Evolutionary conservation across 2,888 invertebrate species (phyloP), one percentile per base, ranked within the genome.

Genomic region (Lapara coniferarum): DNA sequence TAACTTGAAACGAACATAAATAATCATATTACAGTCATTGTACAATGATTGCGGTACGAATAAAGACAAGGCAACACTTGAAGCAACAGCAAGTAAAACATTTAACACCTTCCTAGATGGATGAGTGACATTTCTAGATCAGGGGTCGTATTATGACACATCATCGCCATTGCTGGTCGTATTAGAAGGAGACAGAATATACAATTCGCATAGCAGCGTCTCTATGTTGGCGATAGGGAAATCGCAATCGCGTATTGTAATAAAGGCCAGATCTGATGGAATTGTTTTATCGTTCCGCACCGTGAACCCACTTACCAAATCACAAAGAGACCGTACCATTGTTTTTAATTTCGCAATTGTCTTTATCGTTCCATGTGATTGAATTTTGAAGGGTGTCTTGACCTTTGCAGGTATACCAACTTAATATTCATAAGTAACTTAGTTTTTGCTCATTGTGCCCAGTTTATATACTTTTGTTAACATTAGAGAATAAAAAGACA

Each of bases 91-190:
- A 69, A 69, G 74, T 71, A 71, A 75, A 76, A 73, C 72, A 66
- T 68, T 66, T 70, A 70, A 81, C 82, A 79, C 80, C 83, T 82
- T 79, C 74, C 69, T 74, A 77, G 75, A 81, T 70, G 72, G 72
- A 74, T 88, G 85, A 89, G 76, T 88, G 90, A 85, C 87, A 78
- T 85, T 81, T 88, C 75, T 85, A 82, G 87, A 84, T 73, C 84
- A 77, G 70, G 78, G 74, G 69, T 75, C 76, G 75, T 77, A 79
- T 73, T 77, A 74, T 73, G 71, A 74, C 75, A 77, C 74, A 74
- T 71, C 72, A 66, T 69, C 19, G 53, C 59, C 52, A 71, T 75
- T 73, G 74, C 73, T 70, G 53, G 53, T 70, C 58, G 71, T 71
- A 76, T 79, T 78, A 78, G 77, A 83, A 82, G 81, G 78, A 74